Base-by-base conservation (phyloP, 2,888 invertebrate genomes). In the Drosophila paranaensis region DNA sequence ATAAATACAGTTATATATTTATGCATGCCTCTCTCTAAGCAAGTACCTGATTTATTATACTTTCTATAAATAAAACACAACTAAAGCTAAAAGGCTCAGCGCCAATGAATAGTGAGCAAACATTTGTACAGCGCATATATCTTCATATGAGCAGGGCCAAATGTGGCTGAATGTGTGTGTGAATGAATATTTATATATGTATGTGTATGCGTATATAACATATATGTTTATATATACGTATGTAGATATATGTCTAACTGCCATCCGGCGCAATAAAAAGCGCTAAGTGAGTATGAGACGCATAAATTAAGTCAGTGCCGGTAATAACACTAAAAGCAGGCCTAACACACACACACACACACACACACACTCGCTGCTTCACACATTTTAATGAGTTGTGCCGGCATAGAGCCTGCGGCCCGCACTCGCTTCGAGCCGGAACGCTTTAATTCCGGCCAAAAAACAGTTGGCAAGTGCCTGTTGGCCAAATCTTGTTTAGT, bases 271-370 rank as follows among this genome's bases (percentile, higher is more conserved):
- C 54, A 70, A 71, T 71, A 73, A 75, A 87, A 58, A 45, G 51
- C 27, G 43, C 11, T 43, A 43, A 55, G 45, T 39, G 53, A 70
- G 65, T 64, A 50, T 48, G 57, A 51, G 16, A 58, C 39, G 62
- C 85, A 84, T 82, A 82, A 88, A 88, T 82, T 76, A 79, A 65
- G 64, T 60, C 76, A 67, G 68, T 69, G 65, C 63, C 67, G 85
- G 71, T 67, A 82, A 74, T 76, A 82, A 73, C 51, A 65, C 75
- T 79, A 75, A 81, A 75, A 65, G 72, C 67, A 65, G 42, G 53
- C 55, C 43, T 50, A 10, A 57, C 16, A 46, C 51, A 73, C 74
- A 68, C 62, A 35, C 62, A 20, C 62, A 10, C 25, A 54, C 43
- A 51, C 33, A 46, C 55, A 2, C 20, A 6, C 58, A 30, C 48